Percentiles rank a stretch among this genome's conserved stretches.
Conservation (phyloP, 2,797 vertebrate genomes). For the Distichodus sexfasciatus region DNA sequence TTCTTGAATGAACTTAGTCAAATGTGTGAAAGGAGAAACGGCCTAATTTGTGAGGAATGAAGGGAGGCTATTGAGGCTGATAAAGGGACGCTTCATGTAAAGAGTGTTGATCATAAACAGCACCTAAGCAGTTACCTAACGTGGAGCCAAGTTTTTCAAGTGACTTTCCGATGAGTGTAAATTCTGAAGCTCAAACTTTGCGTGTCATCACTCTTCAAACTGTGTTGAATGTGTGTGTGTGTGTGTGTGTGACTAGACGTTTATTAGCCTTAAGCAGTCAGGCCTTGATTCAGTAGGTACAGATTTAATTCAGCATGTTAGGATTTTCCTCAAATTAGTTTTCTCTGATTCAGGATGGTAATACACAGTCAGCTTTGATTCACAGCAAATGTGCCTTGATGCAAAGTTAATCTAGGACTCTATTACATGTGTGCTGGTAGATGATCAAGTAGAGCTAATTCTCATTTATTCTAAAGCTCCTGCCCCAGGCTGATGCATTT, state of each 20-base stretch:
- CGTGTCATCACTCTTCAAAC: not conserved
- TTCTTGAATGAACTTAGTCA: constrained; percentile 21
- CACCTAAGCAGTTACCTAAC: not conserved
- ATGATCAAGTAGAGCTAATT: constrained; percentile 1
- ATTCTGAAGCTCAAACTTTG: constrained; percentile 1
- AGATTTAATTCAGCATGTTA: not conserved
- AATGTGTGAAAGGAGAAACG: constrained; percentile 18
- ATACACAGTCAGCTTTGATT: constrained; percentile 5
- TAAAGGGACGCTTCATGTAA: not conserved
- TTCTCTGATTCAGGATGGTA: not conserved
- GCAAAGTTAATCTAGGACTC: constrained; percentile 1
- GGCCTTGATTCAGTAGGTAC: constrained; percentile 2
- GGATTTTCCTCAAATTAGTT: not conserved
- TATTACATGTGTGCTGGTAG: not conserved
- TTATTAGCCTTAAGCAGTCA: not conserved
- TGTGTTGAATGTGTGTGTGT: not conserved
- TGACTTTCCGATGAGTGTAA: not conserved
- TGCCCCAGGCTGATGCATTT: not conserved
- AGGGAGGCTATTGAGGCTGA: constrained; percentile 17
- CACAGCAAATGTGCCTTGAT: not conserved
- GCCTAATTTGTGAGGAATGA: constrained; percentile 20
- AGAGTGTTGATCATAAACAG: constrained; percentile 7
- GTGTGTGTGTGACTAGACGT: not conserved
- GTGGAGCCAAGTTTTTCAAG: constrained; percentile 14
- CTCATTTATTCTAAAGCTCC: not conserved